A percentile compares a stretch with the other conserved stretches of the same genome.
Conservation (phyloP, 2,888 invertebrate species). For the Fabriciana adippe region DNA sequence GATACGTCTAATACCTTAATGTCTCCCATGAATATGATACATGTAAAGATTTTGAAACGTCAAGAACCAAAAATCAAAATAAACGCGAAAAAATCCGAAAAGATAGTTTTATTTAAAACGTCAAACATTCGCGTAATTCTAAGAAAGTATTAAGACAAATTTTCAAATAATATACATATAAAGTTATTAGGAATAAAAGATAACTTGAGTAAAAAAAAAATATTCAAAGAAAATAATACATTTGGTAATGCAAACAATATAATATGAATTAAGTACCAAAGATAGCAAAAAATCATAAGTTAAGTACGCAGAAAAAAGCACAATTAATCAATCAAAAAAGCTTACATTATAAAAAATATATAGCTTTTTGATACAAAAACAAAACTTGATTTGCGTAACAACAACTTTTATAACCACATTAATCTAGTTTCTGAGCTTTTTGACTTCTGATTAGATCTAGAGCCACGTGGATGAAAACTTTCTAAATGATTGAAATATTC, state of each 20-base stretch:
- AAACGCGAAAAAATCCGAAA: no score
- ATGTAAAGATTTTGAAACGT: no score
- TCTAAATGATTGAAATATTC: neutral
- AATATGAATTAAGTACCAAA: neutral
- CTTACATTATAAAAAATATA: neutral
- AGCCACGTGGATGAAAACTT: neutral
- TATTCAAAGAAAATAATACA: no score
- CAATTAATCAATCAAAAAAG: neutral
- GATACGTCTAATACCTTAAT: no score
- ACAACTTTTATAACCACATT: slow-evolving; percentile 7
- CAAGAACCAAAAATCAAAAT: no score
- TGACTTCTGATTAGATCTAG: slow-evolving; percentile 8
- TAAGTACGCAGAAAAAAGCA: neutral
- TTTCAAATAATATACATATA: no score
- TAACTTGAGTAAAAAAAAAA: no score
- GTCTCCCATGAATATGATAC: no score
- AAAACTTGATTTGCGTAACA: slow-evolving; percentile 1
- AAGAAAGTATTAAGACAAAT: no score
- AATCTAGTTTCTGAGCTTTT: slow-evolving; percentile 1
- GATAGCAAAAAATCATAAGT: neutral
- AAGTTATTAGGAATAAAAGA: no score
- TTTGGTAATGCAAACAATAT: neutral
- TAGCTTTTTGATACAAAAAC: slow-evolving; percentile 7
- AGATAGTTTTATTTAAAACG: no score
- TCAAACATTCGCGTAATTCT: no score